Evolutionary conservation across 2,113 vertebrate species (phyloP).

Genomic region (Scartelaos histophorus): DNA sequence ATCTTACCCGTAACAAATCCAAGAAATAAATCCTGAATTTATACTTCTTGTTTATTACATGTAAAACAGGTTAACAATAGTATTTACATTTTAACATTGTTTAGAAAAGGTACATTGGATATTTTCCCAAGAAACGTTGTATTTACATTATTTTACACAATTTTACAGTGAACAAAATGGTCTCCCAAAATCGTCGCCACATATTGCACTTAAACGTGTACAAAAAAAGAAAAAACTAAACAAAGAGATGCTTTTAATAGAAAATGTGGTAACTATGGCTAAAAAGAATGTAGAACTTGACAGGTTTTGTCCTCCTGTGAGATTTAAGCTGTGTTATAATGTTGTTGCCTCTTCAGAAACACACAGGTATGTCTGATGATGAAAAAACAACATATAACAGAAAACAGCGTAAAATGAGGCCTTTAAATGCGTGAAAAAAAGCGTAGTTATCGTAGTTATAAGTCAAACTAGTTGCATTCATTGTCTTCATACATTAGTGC

Average conservation of each 20-base stretch:
- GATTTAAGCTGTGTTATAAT: too few relatives aligned
- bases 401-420: too few relatives aligned
- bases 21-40: neutral
- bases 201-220: neutral
- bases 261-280: too few relatives aligned
- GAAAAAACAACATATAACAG: too few relatives aligned
- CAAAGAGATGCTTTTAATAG: neutral
- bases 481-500: too few relatives aligned
- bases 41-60: neutral
- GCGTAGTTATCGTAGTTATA: too few relatives aligned
- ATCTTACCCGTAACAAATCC: neutral
- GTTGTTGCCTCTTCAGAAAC: too few relatives aligned
- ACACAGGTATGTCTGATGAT: too few relatives aligned
- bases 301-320: too few relatives aligned
- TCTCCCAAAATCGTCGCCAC: neutral
- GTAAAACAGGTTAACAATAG: neutral
- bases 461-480: too few relatives aligned
- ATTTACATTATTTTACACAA: neutral
- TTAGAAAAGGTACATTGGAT: slow-evolving; percentile 2
- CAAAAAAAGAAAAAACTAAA: neutral
- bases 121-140: neutral
- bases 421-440: too few relatives aligned
- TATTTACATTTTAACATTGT: neutral
- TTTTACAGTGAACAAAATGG: neutral
- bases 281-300: neutral